Evolutionary conservation across 2,888 invertebrate species (phyloP).

Genomic region (Reticulitermes lucifugus): DNA sequence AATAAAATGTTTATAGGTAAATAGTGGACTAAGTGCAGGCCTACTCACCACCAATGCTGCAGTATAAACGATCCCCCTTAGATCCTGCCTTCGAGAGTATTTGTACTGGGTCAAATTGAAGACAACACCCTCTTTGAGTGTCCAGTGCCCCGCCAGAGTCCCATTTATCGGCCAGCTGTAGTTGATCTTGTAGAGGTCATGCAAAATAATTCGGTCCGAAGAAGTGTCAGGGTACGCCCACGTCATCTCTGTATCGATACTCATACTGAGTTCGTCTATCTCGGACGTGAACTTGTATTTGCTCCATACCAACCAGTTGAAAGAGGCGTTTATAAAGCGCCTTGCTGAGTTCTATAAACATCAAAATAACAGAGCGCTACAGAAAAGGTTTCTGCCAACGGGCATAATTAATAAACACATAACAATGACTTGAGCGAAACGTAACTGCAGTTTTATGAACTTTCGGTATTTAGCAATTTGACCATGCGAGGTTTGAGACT

Average conservation of each 20-base stretch:
- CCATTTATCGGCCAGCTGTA: conserved; percentile 40
- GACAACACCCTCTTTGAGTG: conserved; percentile 53
- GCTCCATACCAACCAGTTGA: conserved; percentile 58
- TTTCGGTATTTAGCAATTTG: no score
- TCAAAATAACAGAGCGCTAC: no score
- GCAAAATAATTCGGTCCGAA: conserved; percentile 54
- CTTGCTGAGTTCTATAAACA: conserved; percentile 37
- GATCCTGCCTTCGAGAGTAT: conserved; percentile 54
- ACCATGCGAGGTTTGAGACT: no score
- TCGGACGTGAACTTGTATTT: conserved; percentile 46
- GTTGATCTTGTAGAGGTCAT: conserved; percentile 58
- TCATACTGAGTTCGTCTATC: conserved; percentile 55
- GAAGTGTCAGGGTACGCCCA: conserved; percentile 52
- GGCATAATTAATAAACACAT: no score
- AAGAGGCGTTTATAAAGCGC: conserved; percentile 56
- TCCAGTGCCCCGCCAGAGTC: conserved; percentile 56
- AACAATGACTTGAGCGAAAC: no score
- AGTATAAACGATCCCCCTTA: conserved; percentile 7
- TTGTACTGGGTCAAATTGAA: conserved; percentile 57
- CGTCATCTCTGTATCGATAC: conserved; percentile 58
- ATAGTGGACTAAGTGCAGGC: no score
- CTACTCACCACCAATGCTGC: conserved; percentile 37
- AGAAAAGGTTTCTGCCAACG: no score
- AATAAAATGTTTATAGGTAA: no score
- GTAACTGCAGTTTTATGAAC: no score